phyloP scores from a whole-genome alignment of 2,888 invertebrate species.

The Brachyptera risi region DNA sequence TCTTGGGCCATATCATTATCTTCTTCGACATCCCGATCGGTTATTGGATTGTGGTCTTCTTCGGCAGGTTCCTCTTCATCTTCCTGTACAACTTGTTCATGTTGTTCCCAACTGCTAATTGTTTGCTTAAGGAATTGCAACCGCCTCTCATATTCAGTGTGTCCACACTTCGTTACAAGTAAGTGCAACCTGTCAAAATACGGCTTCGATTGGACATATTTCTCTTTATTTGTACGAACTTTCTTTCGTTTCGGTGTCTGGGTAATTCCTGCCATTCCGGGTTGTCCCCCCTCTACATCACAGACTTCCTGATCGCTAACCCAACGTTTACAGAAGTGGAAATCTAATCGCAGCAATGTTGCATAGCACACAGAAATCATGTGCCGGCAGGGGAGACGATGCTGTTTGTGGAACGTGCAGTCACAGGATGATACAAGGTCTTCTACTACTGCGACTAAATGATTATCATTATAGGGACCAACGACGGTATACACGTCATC shows the following conservation, averaged over 20 bases:
- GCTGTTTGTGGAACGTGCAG: too few relatives aligned
- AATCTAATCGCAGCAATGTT: too few relatives aligned
- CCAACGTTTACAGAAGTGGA: not conserved
- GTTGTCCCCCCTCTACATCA: not conserved
- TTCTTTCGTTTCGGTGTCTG: not conserved
- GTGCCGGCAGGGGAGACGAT: not conserved
- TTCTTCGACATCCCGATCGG: too few relatives aligned
- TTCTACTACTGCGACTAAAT: not conserved
- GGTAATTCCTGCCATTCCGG: too few relatives aligned
- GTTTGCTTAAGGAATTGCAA: not conserved
- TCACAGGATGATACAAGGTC: not conserved
- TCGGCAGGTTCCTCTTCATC: not conserved
- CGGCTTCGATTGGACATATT: not conserved
- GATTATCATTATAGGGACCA: not conserved
- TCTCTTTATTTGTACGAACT: not conserved
- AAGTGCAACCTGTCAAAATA: not conserved
- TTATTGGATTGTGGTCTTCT: too few relatives aligned
- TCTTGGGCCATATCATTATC: not conserved
- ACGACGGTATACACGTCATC: not conserved
- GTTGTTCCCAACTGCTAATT: not conserved
- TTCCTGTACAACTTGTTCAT: too few relatives aligned
- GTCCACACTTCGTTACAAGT: not conserved
- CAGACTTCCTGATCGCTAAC: not conserved
- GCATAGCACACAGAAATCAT: not conserved
- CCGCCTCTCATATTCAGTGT: not conserved